Evolutionary conservation across 2,888 invertebrate species (phyloP).

Genomic region (Cetonia aurata): DNA sequence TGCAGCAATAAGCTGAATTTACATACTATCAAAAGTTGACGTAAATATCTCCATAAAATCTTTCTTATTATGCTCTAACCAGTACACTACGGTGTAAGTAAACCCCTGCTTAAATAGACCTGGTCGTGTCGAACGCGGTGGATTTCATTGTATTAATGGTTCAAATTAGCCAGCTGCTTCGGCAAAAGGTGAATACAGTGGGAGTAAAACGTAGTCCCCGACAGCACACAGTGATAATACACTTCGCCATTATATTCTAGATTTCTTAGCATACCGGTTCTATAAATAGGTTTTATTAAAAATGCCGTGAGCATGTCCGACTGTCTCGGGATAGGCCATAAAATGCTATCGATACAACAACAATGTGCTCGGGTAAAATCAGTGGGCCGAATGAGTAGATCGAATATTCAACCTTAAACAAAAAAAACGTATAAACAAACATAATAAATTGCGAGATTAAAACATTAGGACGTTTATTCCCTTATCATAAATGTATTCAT

Average conservation of each 20-base stretch:
- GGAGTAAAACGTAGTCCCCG: slow-evolving; percentile 54
- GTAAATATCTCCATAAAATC: background rate
- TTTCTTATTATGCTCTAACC: slow-evolving; percentile 3
- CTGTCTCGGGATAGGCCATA: slow-evolving; percentile 30
- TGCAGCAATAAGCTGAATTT: no score
- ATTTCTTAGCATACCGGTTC: slow-evolving; percentile 34
- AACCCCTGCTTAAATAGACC: slow-evolving; percentile 8
- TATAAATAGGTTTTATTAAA: slow-evolving; percentile 35
- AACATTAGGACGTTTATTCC: background rate
- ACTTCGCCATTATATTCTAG: slow-evolving; percentile 33
- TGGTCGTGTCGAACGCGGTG: slow-evolving; percentile 5
- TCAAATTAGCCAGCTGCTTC: slow-evolving; percentile 62
- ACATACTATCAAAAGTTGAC: background rate
- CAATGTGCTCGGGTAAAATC: slow-evolving; percentile 13
- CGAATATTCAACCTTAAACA: slow-evolving; percentile 28
- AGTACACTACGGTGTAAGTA: background rate
- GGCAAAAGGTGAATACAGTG: slow-evolving; percentile 56
- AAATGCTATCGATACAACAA: slow-evolving; percentile 34
- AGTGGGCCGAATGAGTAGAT: slow-evolving; percentile 12
- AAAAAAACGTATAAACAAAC: slow-evolving; percentile 21
- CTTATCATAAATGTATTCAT: no score
- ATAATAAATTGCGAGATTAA: slow-evolving; percentile 26
- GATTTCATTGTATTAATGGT: slow-evolving; percentile 41
- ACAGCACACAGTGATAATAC: slow-evolving; percentile 8
- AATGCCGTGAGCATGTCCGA: slow-evolving; percentile 26